Conservation (phyloP, 2,113 vertebrate species). For the Calonectris borealis region DNA sequence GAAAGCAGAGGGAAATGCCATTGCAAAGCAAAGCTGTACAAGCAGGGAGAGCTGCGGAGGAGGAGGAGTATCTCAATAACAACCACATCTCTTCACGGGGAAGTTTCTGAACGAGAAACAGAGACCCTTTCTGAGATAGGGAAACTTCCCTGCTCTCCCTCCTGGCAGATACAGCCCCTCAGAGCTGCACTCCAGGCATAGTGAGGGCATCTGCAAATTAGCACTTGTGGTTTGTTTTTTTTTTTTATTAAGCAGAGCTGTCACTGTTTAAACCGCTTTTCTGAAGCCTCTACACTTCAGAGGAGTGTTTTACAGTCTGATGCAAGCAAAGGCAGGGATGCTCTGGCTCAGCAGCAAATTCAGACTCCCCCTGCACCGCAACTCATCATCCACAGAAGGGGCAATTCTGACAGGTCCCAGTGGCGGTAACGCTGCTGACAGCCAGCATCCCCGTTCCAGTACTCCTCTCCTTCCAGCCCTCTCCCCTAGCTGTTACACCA, state of each 20-base stretch:
- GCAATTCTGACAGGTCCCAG: conserved; percentile 29
- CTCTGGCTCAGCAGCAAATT: not conserved
- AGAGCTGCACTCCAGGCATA: not conserved
- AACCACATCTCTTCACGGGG: not conserved
- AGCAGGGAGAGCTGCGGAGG: not conserved
- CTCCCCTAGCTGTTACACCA: not conserved
- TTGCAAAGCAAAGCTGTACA: not conserved
- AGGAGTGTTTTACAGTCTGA: not conserved
- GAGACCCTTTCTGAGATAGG: not conserved
- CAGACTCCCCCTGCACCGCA: conserved; percentile 1
- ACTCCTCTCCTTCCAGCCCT: not conserved
- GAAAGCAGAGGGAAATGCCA: not conserved
- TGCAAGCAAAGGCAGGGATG: not conserved
- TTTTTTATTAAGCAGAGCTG: not conserved
- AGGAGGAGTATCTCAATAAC: not conserved
- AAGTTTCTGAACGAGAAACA: not conserved
- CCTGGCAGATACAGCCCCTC: not conserved
- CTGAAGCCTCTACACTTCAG: not conserved
- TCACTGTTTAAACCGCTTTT: not conserved
- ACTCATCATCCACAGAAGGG: conserved; percentile 27
- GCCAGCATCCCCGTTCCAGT: not conserved
- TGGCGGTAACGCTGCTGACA: not conserved
- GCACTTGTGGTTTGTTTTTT: no score
- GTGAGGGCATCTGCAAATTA: not conserved
- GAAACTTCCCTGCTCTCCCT: not conserved